These are phyloP conservation scores for Trachymyrmex cornetzi DNA, from an alignment of 1,140 invertebrate genomes.

Conservation along the genomic window DNA sequence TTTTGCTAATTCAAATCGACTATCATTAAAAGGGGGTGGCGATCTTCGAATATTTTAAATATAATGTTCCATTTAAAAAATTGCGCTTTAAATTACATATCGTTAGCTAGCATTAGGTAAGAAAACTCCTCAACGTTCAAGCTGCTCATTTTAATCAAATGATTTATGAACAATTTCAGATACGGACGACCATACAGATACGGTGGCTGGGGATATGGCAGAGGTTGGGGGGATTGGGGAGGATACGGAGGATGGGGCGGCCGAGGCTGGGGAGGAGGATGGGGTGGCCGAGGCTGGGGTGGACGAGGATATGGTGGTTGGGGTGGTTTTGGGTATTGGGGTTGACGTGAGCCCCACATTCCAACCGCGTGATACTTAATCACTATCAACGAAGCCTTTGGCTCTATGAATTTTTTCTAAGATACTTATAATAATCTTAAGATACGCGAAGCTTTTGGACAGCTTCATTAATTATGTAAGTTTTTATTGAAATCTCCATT, in stretches of 20 bases:
- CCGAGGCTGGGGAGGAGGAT: background rate
- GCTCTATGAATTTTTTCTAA: conserved; percentile 21
- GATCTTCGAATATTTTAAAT: background rate
- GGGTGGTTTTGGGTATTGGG: conserved; percentile 21
- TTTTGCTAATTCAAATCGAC: background rate
- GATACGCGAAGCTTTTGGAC: conserved; percentile 6
- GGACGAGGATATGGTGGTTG: conserved; percentile 15
- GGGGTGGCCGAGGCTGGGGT: conserved; percentile 12
- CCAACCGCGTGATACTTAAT: background rate
- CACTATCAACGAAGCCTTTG: background rate
- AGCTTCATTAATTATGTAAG: conserved; percentile 29
- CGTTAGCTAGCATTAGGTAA: background rate
- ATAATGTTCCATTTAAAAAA: background rate
- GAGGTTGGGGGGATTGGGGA: background rate
- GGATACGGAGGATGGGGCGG: conserved; percentile 22
- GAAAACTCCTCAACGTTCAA: background rate
- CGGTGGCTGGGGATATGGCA: conserved; percentile 16
- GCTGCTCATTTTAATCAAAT: background rate
- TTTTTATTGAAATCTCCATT: conserved; percentile 13
- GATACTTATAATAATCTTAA: too few species aligned
- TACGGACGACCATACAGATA: conserved; percentile 32
- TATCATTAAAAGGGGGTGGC: background rate
- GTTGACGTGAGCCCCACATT: background rate
- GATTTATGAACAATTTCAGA: conserved; percentile 35
- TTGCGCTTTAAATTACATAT: background rate